phyloP scores from a whole-genome alignment of 2,888 invertebrate species.

The Terebella lapidaria region DNA sequence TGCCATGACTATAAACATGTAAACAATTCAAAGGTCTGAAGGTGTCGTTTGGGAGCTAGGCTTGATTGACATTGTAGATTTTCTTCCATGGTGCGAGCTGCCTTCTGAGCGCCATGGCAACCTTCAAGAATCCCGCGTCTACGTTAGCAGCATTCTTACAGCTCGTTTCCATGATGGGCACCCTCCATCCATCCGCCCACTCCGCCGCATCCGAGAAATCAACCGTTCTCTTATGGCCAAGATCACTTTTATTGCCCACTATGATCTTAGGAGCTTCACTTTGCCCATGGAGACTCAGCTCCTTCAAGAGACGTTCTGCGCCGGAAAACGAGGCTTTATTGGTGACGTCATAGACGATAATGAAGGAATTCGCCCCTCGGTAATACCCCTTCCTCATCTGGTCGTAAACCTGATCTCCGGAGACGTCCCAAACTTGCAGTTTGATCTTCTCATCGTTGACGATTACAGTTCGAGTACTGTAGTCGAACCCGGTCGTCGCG shows the following conservation, averaged over 20 bases:
- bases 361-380: slow-evolving; percentile 22
- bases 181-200: slow-evolving; percentile 22
- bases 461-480: slow-evolving; percentile 14
- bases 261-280: slow-evolving; percentile 18
- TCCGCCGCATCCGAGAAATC: slow-evolving; percentile 8
- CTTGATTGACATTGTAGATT: slow-evolving; percentile 18
- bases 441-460: slow-evolving; percentile 17
- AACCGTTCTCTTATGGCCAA: slow-evolving; percentile 8
- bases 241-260: slow-evolving; percentile 20
- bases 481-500: slow-evolving; percentile 20
- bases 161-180: slow-evolving; percentile 17
- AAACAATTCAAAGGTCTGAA: too few relatives aligned
- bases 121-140: slow-evolving; percentile 12
- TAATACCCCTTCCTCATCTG: slow-evolving; percentile 18
- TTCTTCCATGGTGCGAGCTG: slow-evolving; percentile 23
- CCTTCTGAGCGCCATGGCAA: slow-evolving; percentile 18
- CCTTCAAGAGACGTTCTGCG: slow-evolving; percentile 17
- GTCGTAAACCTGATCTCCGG: slow-evolving; percentile 18
- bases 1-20: too few relatives aligned
- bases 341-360: slow-evolving; percentile 22
- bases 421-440: slow-evolving; percentile 21
- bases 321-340: slow-evolving; percentile 10
- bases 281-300: slow-evolving; percentile 15
- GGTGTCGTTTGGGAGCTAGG: too few relatives aligned
- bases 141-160: slow-evolving; percentile 14